phyloP scores from a whole-genome alignment of 2,113 vertebrate species.

The Sinocyclocheilus grahami region DNA sequence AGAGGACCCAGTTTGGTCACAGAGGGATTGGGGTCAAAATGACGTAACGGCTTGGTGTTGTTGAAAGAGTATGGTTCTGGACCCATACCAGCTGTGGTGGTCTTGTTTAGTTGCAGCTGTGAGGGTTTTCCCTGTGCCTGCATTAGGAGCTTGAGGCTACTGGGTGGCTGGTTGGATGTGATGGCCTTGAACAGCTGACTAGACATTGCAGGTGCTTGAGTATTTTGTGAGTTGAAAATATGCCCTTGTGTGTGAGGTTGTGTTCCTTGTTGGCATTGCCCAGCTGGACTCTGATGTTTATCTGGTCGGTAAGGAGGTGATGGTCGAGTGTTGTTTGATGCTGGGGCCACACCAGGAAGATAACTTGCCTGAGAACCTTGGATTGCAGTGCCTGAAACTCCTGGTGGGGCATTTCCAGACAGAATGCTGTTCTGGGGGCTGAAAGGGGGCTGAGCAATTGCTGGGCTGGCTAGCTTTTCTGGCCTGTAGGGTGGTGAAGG shows the following conservation, averaged over 20 bases:
- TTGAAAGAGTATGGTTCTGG: conserved; percentile 80
- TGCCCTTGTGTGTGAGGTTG: conserved; percentile 45
- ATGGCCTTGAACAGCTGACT: conserved; percentile 81
- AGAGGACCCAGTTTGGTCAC: conserved; percentile 60
- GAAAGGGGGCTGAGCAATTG: conserved; percentile 81
- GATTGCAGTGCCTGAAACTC: conserved; percentile 68
- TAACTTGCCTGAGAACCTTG: conserved; percentile 80
- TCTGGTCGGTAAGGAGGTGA: conserved; percentile 82
- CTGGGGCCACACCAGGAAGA: conserved; percentile 71
- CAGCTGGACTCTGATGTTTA: conserved; percentile 79
- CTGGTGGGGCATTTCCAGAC: conserved; percentile 72
- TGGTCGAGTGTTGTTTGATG: conserved; percentile 75
- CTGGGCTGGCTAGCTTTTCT: conserved; percentile 80
- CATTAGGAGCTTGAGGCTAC: conserved; percentile 80
- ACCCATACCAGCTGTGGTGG: conserved; percentile 66
- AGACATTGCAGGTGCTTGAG: conserved; percentile 62
- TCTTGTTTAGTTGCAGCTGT: conserved; percentile 59
- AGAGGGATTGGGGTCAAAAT: conserved; percentile 79
- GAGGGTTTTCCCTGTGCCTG: conserved; percentile 69
- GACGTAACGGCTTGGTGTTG: conserved; percentile 86
- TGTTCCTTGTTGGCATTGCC: conserved; percentile 40
- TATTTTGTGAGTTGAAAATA: conserved; percentile 75
- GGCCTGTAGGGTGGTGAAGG: conserved; percentile 78
- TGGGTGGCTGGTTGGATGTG: conserved; percentile 67
- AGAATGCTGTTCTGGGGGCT: conserved; percentile 79